A percentile compares a stretch with the other conserved stretches of the same genome.
Evolutionary conservation across 2,113 vertebrate genomes (phyloP).

Genomic region (Hemiprocne comata): DNA sequence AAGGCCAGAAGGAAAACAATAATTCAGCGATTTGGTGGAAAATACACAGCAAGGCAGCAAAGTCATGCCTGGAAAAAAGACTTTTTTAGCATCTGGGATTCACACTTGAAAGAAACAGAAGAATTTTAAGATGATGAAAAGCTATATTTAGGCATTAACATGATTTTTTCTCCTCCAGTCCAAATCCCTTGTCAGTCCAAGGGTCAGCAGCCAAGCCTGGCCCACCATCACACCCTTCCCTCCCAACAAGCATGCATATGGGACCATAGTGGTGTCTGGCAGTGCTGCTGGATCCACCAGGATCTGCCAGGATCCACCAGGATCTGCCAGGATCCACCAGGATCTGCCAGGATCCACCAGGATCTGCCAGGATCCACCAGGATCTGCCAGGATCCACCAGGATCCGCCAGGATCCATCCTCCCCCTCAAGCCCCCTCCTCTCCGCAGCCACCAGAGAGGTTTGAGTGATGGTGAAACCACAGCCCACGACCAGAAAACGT

Average conservation of each 20-base stretch:
- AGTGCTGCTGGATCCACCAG: neutral
- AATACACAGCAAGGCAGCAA: constrained; percentile 35
- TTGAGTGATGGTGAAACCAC: neutral
- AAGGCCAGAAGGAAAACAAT: constrained; percentile 37
- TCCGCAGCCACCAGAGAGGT: neutral
- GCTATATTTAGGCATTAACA: neutral
- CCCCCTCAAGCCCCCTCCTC: neutral
- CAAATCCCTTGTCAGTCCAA: neutral
- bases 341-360: neutral
- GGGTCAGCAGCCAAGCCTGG: neutral
- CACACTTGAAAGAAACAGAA: constrained; percentile 50
- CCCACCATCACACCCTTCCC: neutral
- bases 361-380: neutral
- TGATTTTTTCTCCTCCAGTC: neutral
- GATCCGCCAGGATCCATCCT: neutral
- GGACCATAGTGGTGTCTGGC: neutral
- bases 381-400: neutral
- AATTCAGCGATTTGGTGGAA: constrained; percentile 47
- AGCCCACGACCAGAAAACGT: neutral
- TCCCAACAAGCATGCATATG: neutral
- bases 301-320: neutral
- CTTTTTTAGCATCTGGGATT: constrained; percentile 46
- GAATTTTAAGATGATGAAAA: constrained; percentile 44
- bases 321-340: neutral
- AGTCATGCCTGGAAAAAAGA: constrained; percentile 27